phyloP scores from a whole-genome alignment of 1,140 invertebrate species.

The Calephelis nemesis region DNA sequence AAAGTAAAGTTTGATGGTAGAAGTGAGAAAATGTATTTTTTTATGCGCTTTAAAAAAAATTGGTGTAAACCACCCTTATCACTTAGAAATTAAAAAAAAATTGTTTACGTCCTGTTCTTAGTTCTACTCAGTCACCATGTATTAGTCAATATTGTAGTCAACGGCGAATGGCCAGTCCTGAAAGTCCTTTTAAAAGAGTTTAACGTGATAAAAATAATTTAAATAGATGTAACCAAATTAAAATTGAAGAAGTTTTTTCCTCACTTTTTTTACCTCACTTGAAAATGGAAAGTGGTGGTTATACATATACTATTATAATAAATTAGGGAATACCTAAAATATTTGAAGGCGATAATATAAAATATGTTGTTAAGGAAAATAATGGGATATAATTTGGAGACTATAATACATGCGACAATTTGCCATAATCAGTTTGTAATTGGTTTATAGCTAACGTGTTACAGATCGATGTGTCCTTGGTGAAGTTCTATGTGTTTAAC shows the following conservation, averaged over 20 bases:
- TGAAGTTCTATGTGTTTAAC: not conserved
- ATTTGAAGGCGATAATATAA: no score
- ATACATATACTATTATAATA: no score
- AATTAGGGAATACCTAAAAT: no score
- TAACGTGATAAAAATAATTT: not conserved
- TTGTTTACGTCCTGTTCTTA: no score
- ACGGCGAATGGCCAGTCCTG: slow-evolving; percentile 37
- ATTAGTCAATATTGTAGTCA: slow-evolving; percentile 56
- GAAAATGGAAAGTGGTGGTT: no score
- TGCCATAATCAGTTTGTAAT: not conserved
- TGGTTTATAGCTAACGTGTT: slow-evolving; percentile 3
- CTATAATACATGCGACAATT: slow-evolving; percentile 11
- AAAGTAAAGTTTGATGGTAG: no score
- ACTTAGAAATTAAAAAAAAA: no score
- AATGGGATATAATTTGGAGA: not conserved
- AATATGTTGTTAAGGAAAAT: slow-evolving; percentile 2
- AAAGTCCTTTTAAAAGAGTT: not conserved
- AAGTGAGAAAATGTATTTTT: no score
- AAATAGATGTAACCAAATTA: not conserved
- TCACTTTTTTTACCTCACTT: no score
- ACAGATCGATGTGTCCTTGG: slow-evolving; percentile 8
- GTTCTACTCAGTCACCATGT: slow-evolving; percentile 41
- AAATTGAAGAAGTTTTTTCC: no score
- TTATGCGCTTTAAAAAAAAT: no score
- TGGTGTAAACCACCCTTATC: no score